Conservation (phyloP, 2,888 invertebrate genomes). For the Ichneumoninae sp. region DNA sequence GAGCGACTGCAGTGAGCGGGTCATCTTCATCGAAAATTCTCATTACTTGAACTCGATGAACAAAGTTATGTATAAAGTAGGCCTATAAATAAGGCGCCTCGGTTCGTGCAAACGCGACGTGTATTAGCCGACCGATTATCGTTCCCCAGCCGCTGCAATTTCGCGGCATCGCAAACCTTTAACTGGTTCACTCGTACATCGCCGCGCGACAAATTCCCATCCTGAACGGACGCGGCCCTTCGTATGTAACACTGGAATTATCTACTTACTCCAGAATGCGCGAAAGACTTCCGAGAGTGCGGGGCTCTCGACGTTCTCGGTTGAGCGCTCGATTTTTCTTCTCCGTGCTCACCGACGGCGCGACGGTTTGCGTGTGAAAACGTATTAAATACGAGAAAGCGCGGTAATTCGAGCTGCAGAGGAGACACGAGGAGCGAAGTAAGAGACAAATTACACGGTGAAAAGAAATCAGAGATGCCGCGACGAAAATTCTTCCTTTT, state of each 20-base stretch:
- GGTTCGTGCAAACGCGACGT: slow-evolving; percentile 56
- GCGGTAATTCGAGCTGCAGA: slow-evolving; percentile 35
- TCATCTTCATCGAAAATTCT: slow-evolving; percentile 20
- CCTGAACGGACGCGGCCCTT: slow-evolving; percentile 42
- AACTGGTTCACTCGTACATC: slow-evolving; percentile 20
- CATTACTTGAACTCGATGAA: slow-evolving; percentile 20
- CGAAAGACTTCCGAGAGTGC: slow-evolving; percentile 45
- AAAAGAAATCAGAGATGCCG: slow-evolving; percentile 31
- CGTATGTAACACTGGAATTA: slow-evolving; percentile 74
- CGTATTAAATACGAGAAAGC: slow-evolving; percentile 61
- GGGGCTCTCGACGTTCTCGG: slow-evolving; percentile 61
- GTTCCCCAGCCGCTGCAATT: slow-evolving; percentile 57
- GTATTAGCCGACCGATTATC: slow-evolving; percentile 73
- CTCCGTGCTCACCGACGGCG: not conserved
- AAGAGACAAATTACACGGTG: slow-evolving; percentile 45
- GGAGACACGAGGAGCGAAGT: slow-evolving; percentile 37
- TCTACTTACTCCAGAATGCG: slow-evolving; percentile 80
- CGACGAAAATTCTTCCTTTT: slow-evolving; percentile 31
- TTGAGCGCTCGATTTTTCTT: slow-evolving; percentile 69
- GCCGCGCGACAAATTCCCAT: slow-evolving; percentile 69
- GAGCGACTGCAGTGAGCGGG: slow-evolving; percentile 2
- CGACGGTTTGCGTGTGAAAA: slow-evolving; percentile 40
- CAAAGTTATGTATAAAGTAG: slow-evolving; percentile 28
- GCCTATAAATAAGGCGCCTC: slow-evolving; percentile 68
- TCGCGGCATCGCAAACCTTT: slow-evolving; percentile 48